Base-by-base conservation (phyloP, 2,797 vertebrate genomes). In the Cirrhinus mrigala region DNA sequence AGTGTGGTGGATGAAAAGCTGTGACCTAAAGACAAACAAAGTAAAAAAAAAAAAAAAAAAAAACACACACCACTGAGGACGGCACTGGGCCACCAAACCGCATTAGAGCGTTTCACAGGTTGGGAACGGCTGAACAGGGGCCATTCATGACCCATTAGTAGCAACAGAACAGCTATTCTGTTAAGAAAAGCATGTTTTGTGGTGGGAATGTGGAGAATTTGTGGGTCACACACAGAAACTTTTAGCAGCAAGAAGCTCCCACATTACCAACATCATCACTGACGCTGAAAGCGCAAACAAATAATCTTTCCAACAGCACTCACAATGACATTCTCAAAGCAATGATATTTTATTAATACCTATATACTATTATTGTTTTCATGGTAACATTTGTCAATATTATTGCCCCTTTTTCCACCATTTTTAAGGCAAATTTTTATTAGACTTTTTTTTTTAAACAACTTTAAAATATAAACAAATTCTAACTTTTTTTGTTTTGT, bases 101-200 rank as follows among this genome's bases (percentile, higher is more conserved):
- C 85, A 88, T 90, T 87, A 87, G 82, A 70, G 83, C 54, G 48
- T 76, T 88, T 92, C 76, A 88, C 85, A 92, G 88, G 89, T 86
- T 86, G 86, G 86, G 86, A 58, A 81, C 0, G 33, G 78, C 76
- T 6, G 79, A 87, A 88, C 68, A 71, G 40, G 29, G 29, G 74
- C 79, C 90, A 87, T 91, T 92, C 89, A 88, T 81, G 86, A 87
- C 70, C 89, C 83, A 92, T 94, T 92, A 92, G 86, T 87, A 74
- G 81, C 89, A 90, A 93, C 90, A 90, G 90, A 83, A 87, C 85
- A 80, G 85, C 85, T 82, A 89, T 91, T 94, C 88, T 92, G 70
- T 81, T 2, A 18, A 64, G 33, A 64, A 71, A 77, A 71, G 44
- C 18, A 37, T 56, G 62, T 66, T 70, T 88, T 84, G 18, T 44